Conservation (phyloP, 2,888 invertebrate species). For the Drosophila atripex region DNA sequence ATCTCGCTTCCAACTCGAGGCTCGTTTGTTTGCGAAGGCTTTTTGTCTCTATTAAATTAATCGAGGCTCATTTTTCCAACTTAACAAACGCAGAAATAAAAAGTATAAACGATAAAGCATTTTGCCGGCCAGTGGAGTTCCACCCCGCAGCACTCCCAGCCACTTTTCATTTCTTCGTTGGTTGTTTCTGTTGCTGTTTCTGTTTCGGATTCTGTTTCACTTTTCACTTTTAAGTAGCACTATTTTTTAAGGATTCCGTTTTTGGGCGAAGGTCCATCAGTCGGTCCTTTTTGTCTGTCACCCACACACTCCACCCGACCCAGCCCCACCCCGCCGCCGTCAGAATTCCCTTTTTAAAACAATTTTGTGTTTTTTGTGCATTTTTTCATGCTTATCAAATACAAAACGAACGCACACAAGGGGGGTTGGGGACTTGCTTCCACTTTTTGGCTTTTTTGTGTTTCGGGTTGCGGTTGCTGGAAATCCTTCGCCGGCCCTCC, state of each 20-base stretch:
- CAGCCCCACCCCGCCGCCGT: background rate
- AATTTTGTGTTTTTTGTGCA: constrained; percentile 61
- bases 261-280: constrained; percentile 46
- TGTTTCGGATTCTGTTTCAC: constrained; percentile 43
- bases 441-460: constrained; percentile 7
- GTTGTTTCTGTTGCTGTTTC: constrained; percentile 10
- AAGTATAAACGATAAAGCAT: constrained; percentile 77
- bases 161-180: constrained; percentile 60
- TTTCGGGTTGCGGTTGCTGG: constrained; percentile 54
- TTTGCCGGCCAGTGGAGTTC: constrained; percentile 53
- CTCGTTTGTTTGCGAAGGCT: constrained; percentile 66
- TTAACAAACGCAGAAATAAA: constrained; percentile 74
- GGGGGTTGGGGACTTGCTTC: constrained; percentile 40
- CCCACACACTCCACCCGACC: constrained; percentile 7
- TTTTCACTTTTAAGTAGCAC: constrained; percentile 74
- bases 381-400: constrained; percentile 81
- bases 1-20: constrained; percentile 19
- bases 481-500: background rate
- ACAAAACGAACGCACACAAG: constrained; percentile 77
- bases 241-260: constrained; percentile 77
- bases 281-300: constrained; percentile 3
- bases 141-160: constrained; percentile 33
- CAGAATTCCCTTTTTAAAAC: constrained; percentile 44
- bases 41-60: constrained; percentile 83
- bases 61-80: constrained; percentile 82